Conservation (phyloP, 2,888 invertebrate species). For the Agriotes lineatus region DNA sequence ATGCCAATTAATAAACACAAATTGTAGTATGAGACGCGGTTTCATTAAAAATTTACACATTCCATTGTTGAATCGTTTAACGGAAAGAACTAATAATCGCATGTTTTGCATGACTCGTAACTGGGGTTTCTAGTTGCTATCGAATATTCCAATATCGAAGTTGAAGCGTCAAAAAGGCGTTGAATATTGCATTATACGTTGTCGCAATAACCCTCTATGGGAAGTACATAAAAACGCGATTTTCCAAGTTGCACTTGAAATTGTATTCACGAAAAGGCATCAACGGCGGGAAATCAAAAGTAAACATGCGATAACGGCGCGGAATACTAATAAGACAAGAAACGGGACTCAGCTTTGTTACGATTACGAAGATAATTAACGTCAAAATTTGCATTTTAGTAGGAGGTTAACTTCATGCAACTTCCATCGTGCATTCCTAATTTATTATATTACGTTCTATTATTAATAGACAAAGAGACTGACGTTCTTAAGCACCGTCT, state of each 20-base stretch:
- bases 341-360: slow-evolving; percentile 43
- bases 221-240: neutral
- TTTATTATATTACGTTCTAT: slow-evolving; percentile 52
- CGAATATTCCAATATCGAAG: too few species aligned
- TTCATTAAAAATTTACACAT: too few species aligned
- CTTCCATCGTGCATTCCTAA: slow-evolving; percentile 58
- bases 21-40: too few species aligned
- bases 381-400: slow-evolving; percentile 60
- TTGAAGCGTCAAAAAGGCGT: too few species aligned
- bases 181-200: too few species aligned
- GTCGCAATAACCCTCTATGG: too few species aligned
- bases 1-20: too few species aligned
- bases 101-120: too few species aligned
- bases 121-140: too few species aligned
- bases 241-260: slow-evolving; percentile 34
- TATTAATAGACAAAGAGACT: slow-evolving; percentile 42
- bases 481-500: slow-evolving; percentile 35
- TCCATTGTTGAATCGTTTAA: too few species aligned
- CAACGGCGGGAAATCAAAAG: slow-evolving; percentile 54
- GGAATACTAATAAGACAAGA: slow-evolving; percentile 60
- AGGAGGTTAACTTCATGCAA: slow-evolving; percentile 58
- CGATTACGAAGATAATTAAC: slow-evolving; percentile 55
- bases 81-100: too few species aligned
- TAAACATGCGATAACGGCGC: slow-evolving; percentile 57
- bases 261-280: slow-evolving; percentile 41